Conservation (phyloP, 37 sponge, comb jelly and placozoan genomes). For the Halichondria panicea region DNA sequence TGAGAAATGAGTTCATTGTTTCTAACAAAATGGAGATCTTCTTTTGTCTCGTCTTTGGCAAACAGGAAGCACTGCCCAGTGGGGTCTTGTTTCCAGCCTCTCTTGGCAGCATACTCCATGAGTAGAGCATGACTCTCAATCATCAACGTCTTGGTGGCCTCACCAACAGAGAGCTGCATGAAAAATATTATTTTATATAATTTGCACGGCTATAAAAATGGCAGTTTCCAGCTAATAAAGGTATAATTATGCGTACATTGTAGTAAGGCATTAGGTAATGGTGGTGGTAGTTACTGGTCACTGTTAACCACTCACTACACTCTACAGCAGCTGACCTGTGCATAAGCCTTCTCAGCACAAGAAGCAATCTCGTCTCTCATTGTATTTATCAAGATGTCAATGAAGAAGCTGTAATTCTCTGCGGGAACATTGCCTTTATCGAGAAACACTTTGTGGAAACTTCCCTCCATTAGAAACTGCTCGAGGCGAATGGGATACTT, state of each 20-base stretch:
- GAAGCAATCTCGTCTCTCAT: constrained; percentile 92
- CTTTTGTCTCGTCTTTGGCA: constrained; percentile 44
- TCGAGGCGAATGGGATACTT: constrained; percentile 89
- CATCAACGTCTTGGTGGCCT: constrained; percentile 75
- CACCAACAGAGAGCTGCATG: constrained; percentile 51
- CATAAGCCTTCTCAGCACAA: constrained; percentile 81
- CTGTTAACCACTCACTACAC: not conserved
- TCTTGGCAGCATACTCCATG: constrained; percentile 32
- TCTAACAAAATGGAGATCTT: constrained; percentile 43
- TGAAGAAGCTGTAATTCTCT: constrained; percentile 85
- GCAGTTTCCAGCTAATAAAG: not conserved
- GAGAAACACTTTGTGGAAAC: constrained; percentile 94
- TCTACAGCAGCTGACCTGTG: constrained; percentile 4
- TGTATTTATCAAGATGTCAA: constrained; percentile 85
- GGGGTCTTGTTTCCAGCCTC: constrained; percentile 57
- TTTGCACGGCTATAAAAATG: not conserved
- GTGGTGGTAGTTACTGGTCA: not conserved
- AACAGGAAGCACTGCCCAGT: constrained; percentile 42
- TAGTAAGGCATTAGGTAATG: not conserved
- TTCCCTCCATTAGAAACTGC: constrained; percentile 98
- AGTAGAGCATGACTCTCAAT: constrained; percentile 36
- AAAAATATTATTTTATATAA: not conserved
- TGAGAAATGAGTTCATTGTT: constrained; percentile 56
- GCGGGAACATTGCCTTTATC: constrained; percentile 90
- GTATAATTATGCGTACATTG: not conserved